A percentile compares a stretch with the other conserved stretches of the same genome.
Conservation (phyloP, 2,888 invertebrate species). For the Toxonevra muliebris region DNA sequence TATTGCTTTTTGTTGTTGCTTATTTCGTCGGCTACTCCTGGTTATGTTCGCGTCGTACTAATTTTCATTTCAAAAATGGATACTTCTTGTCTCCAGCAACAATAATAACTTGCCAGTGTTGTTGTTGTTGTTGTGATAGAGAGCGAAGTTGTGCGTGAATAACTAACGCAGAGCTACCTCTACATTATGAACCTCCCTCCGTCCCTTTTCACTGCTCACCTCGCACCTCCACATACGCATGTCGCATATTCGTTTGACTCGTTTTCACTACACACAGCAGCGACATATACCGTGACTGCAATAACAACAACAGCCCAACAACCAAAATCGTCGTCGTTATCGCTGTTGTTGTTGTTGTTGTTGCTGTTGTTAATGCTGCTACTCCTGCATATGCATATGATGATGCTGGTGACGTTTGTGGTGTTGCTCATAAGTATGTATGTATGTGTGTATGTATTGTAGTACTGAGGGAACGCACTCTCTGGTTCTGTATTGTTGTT, state of each 20-base stretch:
- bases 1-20: too few relatives aligned
- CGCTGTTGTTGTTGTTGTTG: slow-evolving; percentile 32
- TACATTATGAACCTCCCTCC: too few relatives aligned
- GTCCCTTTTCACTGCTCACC: too few relatives aligned
- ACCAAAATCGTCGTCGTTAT: not conserved
- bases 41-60: too few relatives aligned
- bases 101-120: not conserved
- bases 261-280: not conserved
- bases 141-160: too few relatives aligned
- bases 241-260: too few relatives aligned
- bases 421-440: slow-evolving; percentile 6
- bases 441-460: not conserved
- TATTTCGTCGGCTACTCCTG: too few relatives aligned
- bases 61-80: too few relatives aligned
- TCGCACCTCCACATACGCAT: too few relatives aligned
- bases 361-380: slow-evolving; percentile 48
- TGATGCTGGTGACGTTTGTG: slow-evolving; percentile 46
- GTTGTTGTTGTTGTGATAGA: not conserved
- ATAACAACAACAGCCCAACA: not conserved
- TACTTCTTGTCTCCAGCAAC: slow-evolving; percentile 12
- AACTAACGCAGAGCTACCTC: too few relatives aligned
- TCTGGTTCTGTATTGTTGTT: slow-evolving; percentile 22
- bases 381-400: slow-evolving; percentile 45
- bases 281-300: not conserved
- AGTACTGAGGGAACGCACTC: slow-evolving; percentile 23